Evolutionary conservation across 2,888 invertebrate species (phyloP).

Genomic region (Archaeoteleia sp.): DNA sequence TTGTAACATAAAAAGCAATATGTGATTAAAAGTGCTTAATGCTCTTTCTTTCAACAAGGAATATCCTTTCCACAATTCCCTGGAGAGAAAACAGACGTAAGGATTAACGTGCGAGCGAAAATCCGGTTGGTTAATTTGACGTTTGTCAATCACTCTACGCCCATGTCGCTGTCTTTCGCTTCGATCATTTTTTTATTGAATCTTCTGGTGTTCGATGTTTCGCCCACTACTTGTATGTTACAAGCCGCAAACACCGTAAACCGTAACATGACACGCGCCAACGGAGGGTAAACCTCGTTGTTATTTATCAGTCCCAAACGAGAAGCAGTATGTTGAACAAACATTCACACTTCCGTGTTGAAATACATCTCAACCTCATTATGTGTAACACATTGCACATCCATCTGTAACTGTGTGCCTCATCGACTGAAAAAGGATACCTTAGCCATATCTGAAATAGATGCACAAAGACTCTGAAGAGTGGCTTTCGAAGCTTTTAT

Average conservation of each 20-base stretch:
- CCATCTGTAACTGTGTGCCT: slow-evolving; percentile 11
- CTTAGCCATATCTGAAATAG: too few relatives aligned
- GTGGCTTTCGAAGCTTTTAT: too few relatives aligned
- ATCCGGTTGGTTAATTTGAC: slow-evolving; percentile 67
- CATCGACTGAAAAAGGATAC: too few relatives aligned
- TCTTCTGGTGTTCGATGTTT: slow-evolving; percentile 42
- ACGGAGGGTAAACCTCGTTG: slow-evolving; percentile 41
- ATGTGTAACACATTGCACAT: slow-evolving; percentile 21
- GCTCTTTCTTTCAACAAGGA: slow-evolving; percentile 28
- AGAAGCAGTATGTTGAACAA: slow-evolving; percentile 42
- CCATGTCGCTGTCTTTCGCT: slow-evolving; percentile 31
- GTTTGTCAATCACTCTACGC: slow-evolving; percentile 70
- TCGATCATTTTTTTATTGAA: slow-evolving; percentile 46
- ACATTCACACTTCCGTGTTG: slow-evolving; percentile 41
- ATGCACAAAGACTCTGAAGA: too few relatives aligned
- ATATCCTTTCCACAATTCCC: slow-evolving; percentile 18
- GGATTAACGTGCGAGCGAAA: slow-evolving; percentile 55
- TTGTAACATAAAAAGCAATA: too few relatives aligned
- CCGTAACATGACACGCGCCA: slow-evolving; percentile 50
- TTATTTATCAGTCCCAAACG: slow-evolving; percentile 48
- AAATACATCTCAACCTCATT: slow-evolving; percentile 35
- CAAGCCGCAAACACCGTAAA: slow-evolving; percentile 51
- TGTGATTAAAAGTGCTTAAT: too few relatives aligned
- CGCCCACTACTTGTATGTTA: slow-evolving; percentile 46
- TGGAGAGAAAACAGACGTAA: slow-evolving; percentile 31